Evolutionary conservation across 1,140 invertebrate species (phyloP).

Genomic region (Yoshiicerus persimilis): DNA sequence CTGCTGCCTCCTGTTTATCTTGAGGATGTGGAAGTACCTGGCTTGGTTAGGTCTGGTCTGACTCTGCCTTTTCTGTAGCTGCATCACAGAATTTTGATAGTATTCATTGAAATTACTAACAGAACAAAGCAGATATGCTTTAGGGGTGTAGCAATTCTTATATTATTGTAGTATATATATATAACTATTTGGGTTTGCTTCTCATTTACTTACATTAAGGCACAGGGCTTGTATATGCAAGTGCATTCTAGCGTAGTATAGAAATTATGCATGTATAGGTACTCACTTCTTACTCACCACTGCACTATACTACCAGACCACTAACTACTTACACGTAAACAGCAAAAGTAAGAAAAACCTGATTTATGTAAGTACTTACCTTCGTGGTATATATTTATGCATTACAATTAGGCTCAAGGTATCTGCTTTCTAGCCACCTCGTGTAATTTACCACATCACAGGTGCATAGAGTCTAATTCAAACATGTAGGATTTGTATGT

Average conservation of each 20-base stretch:
- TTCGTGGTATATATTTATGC: neutral
- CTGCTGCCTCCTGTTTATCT: neutral
- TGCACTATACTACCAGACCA: neutral
- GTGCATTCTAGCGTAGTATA: too few relatives aligned
- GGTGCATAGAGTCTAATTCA: too few relatives aligned
- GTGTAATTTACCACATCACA: neutral
- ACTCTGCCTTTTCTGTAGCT: neutral
- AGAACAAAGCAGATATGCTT: neutral
- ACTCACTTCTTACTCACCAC: too few relatives aligned
- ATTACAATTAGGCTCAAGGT: neutral
- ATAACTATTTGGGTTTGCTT: neutral
- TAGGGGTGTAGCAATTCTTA: neutral
- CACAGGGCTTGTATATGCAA: too few relatives aligned
- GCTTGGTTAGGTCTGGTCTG: neutral
- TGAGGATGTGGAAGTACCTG: neutral
- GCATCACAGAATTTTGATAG: neutral
- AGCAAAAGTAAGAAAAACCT: neutral
- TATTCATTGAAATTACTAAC: neutral
- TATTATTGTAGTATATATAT: neutral
- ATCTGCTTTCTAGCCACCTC: neutral
- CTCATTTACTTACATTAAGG: too few relatives aligned
- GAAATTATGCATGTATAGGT: too few relatives aligned
- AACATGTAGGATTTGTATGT: too few relatives aligned
- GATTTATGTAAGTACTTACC: neutral
- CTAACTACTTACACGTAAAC: neutral